Evolutionary conservation across 1,140 invertebrate genomes (phyloP).

Genomic region (Bombyx mori): ASM3026992v2 NC_085116.1:7088501-7089000

Average conservation of each 20-base stretch:
- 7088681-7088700: conserved; percentile 54
- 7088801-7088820: too few relatives aligned
- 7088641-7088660: conserved; percentile 23
- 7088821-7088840: too few relatives aligned
- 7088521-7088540: conserved; percentile 42
- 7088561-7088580: conserved; percentile 62
- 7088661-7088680: conserved; percentile 42
- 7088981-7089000: too few relatives aligned
- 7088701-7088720: conserved; percentile 17
- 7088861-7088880: neutral
- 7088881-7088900: neutral
- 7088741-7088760: too few relatives aligned
- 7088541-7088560: conserved; percentile 42
- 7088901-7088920: neutral
- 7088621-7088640: conserved; percentile 59
- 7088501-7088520: conserved; percentile 67
- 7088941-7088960: neutral
- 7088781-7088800: too few relatives aligned
- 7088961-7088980: neutral
- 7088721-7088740: too few relatives aligned
- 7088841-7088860: too few relatives aligned
- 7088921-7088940: neutral
- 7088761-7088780: too few relatives aligned
- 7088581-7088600: conserved; percentile 63
- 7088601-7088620: conserved; percentile 67